Evolutionary conservation across 2,113 vertebrate species (phyloP).

Genomic region (Amblyornis subalaris): DNA sequence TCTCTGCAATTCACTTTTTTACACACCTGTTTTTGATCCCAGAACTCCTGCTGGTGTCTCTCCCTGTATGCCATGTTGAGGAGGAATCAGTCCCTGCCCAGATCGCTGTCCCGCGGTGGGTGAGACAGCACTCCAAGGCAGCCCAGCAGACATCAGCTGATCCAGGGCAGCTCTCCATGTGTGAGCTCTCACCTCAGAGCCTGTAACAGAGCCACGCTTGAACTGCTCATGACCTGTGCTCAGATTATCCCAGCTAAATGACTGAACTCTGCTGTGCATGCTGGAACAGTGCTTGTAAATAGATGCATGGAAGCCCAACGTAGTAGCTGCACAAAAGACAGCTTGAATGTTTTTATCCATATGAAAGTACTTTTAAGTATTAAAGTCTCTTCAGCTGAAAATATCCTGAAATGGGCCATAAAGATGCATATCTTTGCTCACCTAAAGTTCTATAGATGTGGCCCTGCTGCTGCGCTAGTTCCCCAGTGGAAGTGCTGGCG

Average conservation of each 20-base stretch:
- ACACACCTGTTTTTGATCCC: neutral
- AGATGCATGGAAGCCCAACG: neutral
- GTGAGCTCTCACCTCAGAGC: neutral
- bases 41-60: neutral
- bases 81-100: neutral
- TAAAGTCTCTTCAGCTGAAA: neutral
- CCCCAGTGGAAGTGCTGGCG: neutral
- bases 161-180: neutral
- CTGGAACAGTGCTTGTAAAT: neutral
- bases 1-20: neutral
- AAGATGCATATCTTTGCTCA: neutral
- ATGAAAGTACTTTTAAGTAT: neutral
- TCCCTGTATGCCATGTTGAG: neutral
- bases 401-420: neutral
- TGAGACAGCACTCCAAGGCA: neutral
- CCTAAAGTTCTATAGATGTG: neutral
- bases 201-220: neutral
- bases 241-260: neutral
- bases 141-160: neutral
- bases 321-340: neutral
- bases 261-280: neutral
- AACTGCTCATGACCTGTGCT: neutral
- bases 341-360: neutral
- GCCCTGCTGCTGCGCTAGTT: neutral
- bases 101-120: fast-evolving